phyloP scores from a whole-genome alignment of 2,888 invertebrate genomes.

The Thymelicus lineola region DNA sequence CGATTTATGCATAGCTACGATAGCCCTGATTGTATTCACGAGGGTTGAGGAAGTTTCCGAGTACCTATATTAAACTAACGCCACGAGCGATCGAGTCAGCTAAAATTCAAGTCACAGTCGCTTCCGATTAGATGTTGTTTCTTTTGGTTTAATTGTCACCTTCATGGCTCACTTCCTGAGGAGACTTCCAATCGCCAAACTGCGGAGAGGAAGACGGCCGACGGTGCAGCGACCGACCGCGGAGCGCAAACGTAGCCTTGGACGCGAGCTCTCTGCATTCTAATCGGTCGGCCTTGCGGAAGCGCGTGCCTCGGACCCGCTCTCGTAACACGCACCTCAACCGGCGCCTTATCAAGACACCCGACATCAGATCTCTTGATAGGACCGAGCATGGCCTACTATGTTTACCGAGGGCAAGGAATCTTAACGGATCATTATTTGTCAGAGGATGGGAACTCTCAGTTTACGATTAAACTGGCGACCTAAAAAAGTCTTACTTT shows the following conservation, averaged over 20 bases:
- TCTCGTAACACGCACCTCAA: conserved; percentile 68
- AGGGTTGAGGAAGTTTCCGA: conserved; percentile 62
- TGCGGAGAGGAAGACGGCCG: conserved; percentile 74
- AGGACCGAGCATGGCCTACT: background rate
- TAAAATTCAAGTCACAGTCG: conserved; percentile 78
- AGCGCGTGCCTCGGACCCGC: conserved; percentile 73
- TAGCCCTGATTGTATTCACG: conserved; percentile 58
- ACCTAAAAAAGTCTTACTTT: background rate
- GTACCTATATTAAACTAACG: conserved; percentile 43
- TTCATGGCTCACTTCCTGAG: conserved; percentile 77
- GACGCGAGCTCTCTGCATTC: conserved; percentile 83
- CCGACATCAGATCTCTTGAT: conserved; percentile 44
- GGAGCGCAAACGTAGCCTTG: conserved; percentile 75
- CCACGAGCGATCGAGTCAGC: conserved; percentile 65
- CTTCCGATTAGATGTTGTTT: conserved; percentile 71
- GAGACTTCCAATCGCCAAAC: conserved; percentile 66
- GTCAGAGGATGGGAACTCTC: background rate
- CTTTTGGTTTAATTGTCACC: conserved; percentile 71
- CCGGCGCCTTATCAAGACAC: conserved; percentile 64
- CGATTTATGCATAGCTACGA: background rate
- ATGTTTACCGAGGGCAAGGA: background rate
- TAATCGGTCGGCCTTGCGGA: conserved; percentile 83
- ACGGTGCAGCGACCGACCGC: conserved; percentile 81
- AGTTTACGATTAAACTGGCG: background rate
- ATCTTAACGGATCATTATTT: conserved; percentile 4